These are phyloP conservation scores for Megalurothrips usitatus DNA, from an alignment of 2,888 invertebrate genomes.

Conservation along the genomic window DNA sequence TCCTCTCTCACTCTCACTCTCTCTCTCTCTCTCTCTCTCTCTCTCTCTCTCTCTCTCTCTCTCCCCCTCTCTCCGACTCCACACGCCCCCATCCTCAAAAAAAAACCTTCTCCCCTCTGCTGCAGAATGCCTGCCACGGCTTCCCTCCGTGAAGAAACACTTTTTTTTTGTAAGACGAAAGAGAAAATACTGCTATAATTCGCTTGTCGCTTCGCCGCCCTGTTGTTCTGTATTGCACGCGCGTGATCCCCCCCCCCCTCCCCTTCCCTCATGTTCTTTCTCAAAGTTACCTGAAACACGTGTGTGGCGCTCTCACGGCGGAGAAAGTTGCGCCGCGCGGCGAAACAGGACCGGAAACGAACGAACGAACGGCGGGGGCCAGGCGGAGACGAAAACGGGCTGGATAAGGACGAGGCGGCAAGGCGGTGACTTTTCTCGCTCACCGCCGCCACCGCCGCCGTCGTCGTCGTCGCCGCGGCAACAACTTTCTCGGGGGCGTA, in stretches of 20 bases:
- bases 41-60: neutral
- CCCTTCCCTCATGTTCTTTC: too few species aligned
- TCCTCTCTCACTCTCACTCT: neutral
- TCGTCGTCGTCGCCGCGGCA: too few species aligned
- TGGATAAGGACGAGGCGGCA: neutral
- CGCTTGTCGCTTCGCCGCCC: neutral
- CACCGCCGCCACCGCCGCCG: too few species aligned
- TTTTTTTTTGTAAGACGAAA: too few species aligned
- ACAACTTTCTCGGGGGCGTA: too few species aligned
- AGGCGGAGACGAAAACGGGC: neutral
- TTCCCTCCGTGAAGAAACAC: too few species aligned
- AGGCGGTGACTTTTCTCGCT: neutral
- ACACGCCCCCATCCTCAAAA: neutral
- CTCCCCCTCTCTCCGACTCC: neutral
- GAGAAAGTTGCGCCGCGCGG: neutral
- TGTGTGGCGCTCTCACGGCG: neutral
- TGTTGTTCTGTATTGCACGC: neutral
- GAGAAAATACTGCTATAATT: too few species aligned
- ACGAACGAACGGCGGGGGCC: neutral
- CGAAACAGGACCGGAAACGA: neutral
- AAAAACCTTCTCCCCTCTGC: too few species aligned
- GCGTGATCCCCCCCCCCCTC: neutral
- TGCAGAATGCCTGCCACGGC: too few species aligned
- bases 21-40: neutral
- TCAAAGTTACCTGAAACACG: slow-evolving; percentile 15